A percentile compares a stretch with the other conserved stretches of the same genome.
Evolutionary conservation across 2,797 vertebrate genomes (phyloP).

Genomic region (Periparus ater): DNA sequence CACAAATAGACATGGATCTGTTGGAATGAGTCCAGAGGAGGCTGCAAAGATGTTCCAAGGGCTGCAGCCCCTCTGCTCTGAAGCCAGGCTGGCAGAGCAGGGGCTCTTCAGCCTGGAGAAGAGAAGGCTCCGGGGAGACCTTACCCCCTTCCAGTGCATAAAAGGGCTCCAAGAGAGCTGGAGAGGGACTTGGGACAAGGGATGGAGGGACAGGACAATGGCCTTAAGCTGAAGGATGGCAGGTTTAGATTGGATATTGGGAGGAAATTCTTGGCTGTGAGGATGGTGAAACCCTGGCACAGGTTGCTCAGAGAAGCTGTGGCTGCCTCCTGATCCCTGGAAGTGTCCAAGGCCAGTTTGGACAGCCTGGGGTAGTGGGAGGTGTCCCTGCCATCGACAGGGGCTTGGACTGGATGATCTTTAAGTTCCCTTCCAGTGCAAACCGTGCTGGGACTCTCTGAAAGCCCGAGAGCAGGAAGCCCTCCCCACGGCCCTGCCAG

Average conservation of each 20-base stretch:
- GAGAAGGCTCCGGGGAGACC: accelerated
- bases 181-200: neutral
- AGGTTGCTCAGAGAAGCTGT: neutral
- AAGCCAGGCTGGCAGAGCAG: neutral
- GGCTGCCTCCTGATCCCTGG: neutral
- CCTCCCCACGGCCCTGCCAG: neutral
- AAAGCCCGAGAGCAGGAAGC: neutral
- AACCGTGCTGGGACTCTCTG: neutral
- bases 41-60: neutral
- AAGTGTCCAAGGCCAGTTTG: neutral
- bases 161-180: neutral
- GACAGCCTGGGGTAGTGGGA: neutral
- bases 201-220: neutral
- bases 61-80: neutral
- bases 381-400: neutral
- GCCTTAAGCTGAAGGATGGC: neutral
- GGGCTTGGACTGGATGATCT: neutral
- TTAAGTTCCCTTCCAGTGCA: neutral
- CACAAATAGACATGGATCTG: neutral
- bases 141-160: neutral
- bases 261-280: neutral
- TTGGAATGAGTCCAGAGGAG: neutral
- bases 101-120: neutral
- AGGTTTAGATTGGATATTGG: neutral
- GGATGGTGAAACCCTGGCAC: neutral